Evolutionary conservation across 2,888 invertebrate genomes (phyloP).

Genomic region (Drosophila gaucha): DNA sequence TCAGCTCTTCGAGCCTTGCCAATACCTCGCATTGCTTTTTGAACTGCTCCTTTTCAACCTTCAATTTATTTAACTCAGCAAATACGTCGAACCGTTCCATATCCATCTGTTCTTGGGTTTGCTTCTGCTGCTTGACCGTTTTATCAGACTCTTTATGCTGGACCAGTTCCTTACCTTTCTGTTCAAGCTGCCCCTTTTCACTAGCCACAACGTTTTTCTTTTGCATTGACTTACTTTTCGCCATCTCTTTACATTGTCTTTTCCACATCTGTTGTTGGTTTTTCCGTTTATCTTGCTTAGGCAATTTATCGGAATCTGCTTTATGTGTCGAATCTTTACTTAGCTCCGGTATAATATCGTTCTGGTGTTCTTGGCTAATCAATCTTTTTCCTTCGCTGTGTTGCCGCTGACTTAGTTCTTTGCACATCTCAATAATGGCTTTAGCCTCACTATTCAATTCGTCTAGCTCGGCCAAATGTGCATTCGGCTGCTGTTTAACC

Average conservation of each 20-base stretch:
- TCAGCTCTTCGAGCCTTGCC: not conserved
- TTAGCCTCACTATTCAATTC: not conserved
- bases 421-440: not conserved
- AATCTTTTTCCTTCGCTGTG: not conserved
- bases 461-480: constrained; percentile 1
- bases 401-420: not conserved
- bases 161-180: not conserved
- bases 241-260: constrained; percentile 1
- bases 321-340: not conserved
- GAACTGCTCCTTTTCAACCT: not conserved
- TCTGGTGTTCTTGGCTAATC: not conserved
- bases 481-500: not conserved
- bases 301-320: not conserved
- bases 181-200: not conserved
- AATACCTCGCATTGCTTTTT: not conserved
- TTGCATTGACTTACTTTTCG: not conserved
- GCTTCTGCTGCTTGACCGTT: not conserved
- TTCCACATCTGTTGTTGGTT: not conserved
- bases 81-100: not conserved
- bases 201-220: not conserved
- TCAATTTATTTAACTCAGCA: not conserved
- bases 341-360: not conserved
- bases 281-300: not conserved
- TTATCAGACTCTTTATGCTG: not conserved
- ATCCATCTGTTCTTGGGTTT: not conserved